A percentile compares a stretch with the other conserved stretches of the same genome.
These are phyloP conservation scores for Agapornis roseicollis DNA, from an alignment of 2,113 vertebrate genomes.

Conservation along the genomic window DNA sequence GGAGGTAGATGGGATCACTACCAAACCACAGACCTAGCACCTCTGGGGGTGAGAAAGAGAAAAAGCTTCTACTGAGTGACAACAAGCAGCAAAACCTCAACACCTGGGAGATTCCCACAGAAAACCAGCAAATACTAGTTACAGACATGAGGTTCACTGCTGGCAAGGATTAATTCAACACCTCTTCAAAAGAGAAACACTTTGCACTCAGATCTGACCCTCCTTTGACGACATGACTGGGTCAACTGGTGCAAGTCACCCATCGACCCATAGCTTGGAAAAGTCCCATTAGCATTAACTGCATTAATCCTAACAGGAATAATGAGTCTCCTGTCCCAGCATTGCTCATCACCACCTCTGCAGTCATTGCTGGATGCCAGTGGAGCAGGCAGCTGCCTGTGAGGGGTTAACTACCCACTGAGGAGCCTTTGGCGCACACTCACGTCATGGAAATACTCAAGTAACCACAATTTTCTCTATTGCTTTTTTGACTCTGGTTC, in stretches of 20 bases:
- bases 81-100: conserved; percentile 35
- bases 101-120: not conserved
- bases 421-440: conserved; percentile 3
- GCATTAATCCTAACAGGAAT: not conserved
- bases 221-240: rapidly evolving
- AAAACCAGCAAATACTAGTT: not conserved
- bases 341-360: rapidly evolving
- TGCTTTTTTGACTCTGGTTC: conserved; percentile 28
- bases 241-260: not conserved
- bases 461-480: conserved; percentile 44
- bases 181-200: not conserved
- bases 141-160: rapidly evolving
- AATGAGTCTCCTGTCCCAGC: rapidly evolving
- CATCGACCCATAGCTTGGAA: not conserved
- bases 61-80: not conserved
- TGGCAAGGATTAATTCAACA: not conserved
- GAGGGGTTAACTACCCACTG: conserved; percentile 35
- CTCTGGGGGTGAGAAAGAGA: not conserved
- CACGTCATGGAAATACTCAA: conserved; percentile 68
- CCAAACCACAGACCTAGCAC: not conserved
- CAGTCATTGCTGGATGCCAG: not conserved
- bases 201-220: not conserved
- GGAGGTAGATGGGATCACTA: not conserved
- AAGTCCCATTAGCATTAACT: not conserved
- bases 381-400: not conserved